Percentiles rank a stretch among this genome's conserved stretches.
Conservation (phyloP, 2,797 vertebrate genomes). For the Cryptoprocta ferox region DNA sequence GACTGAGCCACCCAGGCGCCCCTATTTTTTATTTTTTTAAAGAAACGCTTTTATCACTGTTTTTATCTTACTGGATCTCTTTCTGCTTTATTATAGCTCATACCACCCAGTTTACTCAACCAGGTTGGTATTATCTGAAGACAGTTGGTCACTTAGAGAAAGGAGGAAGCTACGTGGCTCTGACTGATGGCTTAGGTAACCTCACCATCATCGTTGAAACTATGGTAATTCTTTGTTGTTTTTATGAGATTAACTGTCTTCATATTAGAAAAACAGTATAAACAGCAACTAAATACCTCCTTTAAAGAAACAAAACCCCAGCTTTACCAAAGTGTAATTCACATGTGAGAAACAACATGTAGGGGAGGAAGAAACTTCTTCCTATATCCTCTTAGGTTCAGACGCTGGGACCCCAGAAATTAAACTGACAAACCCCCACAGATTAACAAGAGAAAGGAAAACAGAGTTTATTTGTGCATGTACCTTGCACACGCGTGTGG, state of each 20-base stretch:
- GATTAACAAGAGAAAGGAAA: neutral
- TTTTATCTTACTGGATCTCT: conserved; percentile 45
- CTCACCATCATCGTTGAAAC: conserved; percentile 97
- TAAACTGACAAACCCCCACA: neutral
- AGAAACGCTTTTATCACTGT: rapidly evolving
- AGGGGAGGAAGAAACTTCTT: neutral
- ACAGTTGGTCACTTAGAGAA: conserved; percentile 92
- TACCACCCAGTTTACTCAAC: conserved; percentile 95
- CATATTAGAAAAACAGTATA: neutral
- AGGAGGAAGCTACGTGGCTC: conserved; percentile 96
- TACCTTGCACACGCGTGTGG: neutral
- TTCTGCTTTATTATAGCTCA: conserved; percentile 89
- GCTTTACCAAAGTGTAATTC: neutral
- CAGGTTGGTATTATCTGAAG: conserved; percentile 95
- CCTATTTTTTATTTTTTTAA: neutral
- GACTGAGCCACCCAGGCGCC: no score
- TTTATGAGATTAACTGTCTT: conserved; percentile 13
- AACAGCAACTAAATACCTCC: neutral
- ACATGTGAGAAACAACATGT: neutral
- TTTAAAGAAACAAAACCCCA: neutral
- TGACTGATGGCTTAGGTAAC: conserved; percentile 94
- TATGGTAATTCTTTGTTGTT: conserved; percentile 89
- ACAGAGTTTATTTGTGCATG: neutral
- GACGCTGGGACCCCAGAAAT: neutral
- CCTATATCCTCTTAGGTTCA: neutral